Conservation (phyloP, 2,888 invertebrate species). For the Halictus quadricinctus region DNA sequence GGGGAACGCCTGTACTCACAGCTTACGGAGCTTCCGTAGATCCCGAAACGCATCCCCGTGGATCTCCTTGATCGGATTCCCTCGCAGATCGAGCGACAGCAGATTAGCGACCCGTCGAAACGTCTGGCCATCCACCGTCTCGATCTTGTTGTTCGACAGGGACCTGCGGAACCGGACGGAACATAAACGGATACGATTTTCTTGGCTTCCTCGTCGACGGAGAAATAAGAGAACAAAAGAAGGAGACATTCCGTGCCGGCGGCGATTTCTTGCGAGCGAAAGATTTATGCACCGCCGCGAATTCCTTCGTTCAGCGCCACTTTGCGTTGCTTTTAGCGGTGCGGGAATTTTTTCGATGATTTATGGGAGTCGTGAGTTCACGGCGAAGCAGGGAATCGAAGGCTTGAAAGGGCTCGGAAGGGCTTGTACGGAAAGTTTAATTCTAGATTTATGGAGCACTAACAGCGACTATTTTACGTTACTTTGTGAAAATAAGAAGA, state of each 20-base stretch:
- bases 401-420: background rate
- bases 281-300: background rate
- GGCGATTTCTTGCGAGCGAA: slow-evolving; percentile 13
- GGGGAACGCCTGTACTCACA: slow-evolving; percentile 85
- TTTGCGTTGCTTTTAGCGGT: slow-evolving; percentile 7
- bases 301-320: background rate
- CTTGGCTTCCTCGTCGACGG: slow-evolving; percentile 31
- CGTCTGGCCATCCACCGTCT: slow-evolving; percentile 88
- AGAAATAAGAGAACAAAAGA: slow-evolving; percentile 22
- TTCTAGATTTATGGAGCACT: background rate
- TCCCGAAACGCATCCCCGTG: slow-evolving; percentile 81
- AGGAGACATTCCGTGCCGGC: slow-evolving; percentile 12
- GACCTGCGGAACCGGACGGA: slow-evolving; percentile 84
- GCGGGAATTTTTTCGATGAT: background rate
- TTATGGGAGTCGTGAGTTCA: background rate
- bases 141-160: slow-evolving; percentile 92
- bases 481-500: background rate
- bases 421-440: background rate
- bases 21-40: slow-evolving; percentile 90
- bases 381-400: background rate
- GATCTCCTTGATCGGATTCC: slow-evolving; percentile 81
- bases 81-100: slow-evolving; percentile 90
- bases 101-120: slow-evolving; percentile 88
- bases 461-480: background rate
- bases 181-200: slow-evolving; percentile 56